Evolutionary conservation across 2,113 vertebrate species (phyloP).

Genomic region (Tetraodon nigroviridis): DNA sequence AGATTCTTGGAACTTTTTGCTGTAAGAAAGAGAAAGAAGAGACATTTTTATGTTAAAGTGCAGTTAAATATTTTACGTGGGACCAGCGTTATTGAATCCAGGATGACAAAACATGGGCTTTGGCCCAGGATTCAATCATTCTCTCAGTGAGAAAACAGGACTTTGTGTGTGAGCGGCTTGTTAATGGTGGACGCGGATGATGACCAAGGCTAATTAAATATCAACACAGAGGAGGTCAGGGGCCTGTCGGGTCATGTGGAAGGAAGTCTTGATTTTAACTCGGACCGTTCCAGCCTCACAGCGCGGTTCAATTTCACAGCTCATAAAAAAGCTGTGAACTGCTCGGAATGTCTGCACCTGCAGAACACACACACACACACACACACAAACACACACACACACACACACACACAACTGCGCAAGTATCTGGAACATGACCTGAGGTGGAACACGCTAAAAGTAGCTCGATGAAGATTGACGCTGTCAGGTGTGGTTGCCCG

Average conservation of each 20-base stretch:
- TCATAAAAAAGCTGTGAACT: conserved; percentile 48
- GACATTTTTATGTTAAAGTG: neutral
- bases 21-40: conserved; percentile 60
- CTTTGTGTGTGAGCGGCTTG: neutral
- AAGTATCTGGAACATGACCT: conserved; percentile 57
- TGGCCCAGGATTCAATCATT: neutral
- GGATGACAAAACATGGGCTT: too few relatives aligned
- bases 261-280: conserved; percentile 27
- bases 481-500: conserved; percentile 37
- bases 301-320: conserved; percentile 45
- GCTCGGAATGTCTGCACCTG: conserved; percentile 62
- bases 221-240: conserved; percentile 26
- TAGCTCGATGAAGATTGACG: conserved; percentile 48
- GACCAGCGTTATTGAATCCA: too few relatives aligned
- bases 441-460: conserved; percentile 53
- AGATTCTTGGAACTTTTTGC: conserved; percentile 81
- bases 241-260: conserved; percentile 20
- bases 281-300: conserved; percentile 12
- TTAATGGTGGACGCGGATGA: conserved; percentile 7
- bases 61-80: neutral
- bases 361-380: conserved; percentile 35
- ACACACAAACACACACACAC: too few relatives aligned
- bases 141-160: conserved; percentile 1
- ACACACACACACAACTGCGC: too few relatives aligned
- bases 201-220: conserved; percentile 44